Evolutionary conservation across 2,797 vertebrate genomes (phyloP).

Genomic region (Propithecus perrieri): DNA sequence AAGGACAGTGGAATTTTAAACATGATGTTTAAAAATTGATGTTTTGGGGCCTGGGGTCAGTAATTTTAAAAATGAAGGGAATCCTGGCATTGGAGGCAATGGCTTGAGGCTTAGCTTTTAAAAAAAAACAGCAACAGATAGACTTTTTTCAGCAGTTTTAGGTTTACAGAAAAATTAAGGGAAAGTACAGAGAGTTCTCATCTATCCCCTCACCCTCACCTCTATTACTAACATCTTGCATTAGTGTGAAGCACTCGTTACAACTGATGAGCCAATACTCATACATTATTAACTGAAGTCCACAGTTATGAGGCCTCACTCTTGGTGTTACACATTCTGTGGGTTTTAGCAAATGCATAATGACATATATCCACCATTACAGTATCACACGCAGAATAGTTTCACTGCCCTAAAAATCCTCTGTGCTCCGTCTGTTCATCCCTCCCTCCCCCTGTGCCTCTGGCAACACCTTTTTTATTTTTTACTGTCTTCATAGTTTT

Average conservation of each 20-base stretch:
- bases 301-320: background rate
- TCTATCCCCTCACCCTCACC: background rate
- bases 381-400: background rate
- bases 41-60: background rate
- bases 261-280: background rate
- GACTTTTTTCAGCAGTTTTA: background rate
- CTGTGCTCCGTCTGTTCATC: background rate
- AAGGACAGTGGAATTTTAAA: background rate
- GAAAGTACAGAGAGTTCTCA: background rate
- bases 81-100: background rate
- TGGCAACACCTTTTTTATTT: background rate
- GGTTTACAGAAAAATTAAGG: conserved; percentile 5
- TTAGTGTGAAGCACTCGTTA: background rate
- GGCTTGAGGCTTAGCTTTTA: background rate
- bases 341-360: background rate
- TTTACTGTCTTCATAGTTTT: background rate
- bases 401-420: background rate
- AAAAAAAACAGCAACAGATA: background rate
- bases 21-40: background rate
- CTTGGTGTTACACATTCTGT: background rate
- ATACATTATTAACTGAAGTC: background rate
- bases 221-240: background rate
- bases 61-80: conserved; percentile 41
- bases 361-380: background rate
- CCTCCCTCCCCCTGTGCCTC: background rate